A percentile compares a stretch with the other conserved stretches of the same genome.
phyloP scores from a whole-genome alignment of 2,797 vertebrate genomes.

The Tapera naevia region DNA sequence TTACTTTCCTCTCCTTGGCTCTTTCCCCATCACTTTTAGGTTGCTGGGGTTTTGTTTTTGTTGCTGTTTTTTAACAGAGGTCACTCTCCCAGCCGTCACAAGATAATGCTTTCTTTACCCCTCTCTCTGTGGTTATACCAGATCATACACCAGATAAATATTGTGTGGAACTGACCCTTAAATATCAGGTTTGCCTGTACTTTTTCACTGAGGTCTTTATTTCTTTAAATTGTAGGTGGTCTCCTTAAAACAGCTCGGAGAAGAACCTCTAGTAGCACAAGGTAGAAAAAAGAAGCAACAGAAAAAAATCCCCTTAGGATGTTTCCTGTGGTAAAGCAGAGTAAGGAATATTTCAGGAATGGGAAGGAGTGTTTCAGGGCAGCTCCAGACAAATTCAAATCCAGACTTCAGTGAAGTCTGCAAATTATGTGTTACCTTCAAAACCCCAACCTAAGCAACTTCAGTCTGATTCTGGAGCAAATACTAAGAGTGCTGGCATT shows the following conservation, averaged over 20 bases:
- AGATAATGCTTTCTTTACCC: background rate
- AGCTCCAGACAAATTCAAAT: slow-evolving; percentile 29
- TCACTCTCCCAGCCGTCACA: background rate
- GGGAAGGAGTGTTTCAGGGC: slow-evolving; percentile 2
- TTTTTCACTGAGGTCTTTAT: slow-evolving; percentile 36
- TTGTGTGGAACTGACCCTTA: slow-evolving; percentile 41
- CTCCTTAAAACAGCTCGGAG: slow-evolving; percentile 16
- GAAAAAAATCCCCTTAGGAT: slow-evolving; percentile 17
- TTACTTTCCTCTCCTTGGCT: slow-evolving; percentile 32
- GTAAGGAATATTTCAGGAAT: slow-evolving; percentile 10
- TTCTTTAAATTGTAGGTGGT: slow-evolving; percentile 61
- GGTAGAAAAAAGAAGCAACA: background rate
- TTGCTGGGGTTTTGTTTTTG: background rate
- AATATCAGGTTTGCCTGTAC: slow-evolving; percentile 22
- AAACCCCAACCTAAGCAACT: background rate
- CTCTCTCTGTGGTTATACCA: background rate
- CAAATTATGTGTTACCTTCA: background rate
- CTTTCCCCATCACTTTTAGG: background rate
- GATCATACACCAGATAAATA: slow-evolving; percentile 49
- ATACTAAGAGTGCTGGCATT: background rate
- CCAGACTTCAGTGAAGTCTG: background rate
- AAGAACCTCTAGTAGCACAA: background rate
- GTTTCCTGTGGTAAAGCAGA: slow-evolving; percentile 28
- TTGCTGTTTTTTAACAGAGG: slow-evolving; percentile 36
- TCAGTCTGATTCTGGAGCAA: background rate